Evolutionary conservation across 2,888 invertebrate genomes (phyloP).

Genomic region (Tipula unca): DNA sequence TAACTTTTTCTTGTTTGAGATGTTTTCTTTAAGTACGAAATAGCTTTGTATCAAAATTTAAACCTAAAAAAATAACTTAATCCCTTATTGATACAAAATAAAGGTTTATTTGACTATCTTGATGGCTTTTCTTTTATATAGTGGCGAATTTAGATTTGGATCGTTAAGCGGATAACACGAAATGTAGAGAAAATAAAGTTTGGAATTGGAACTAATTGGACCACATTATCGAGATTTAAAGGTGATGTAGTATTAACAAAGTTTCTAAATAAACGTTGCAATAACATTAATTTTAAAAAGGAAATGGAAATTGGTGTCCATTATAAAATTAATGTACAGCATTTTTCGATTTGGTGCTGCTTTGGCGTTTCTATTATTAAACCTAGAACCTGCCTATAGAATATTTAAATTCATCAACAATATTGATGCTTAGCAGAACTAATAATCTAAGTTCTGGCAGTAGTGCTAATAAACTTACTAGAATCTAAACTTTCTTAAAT

Average conservation of each 20-base stretch:
- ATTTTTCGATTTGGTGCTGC: no score
- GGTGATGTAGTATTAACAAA: neutral
- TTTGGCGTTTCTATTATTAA: no score
- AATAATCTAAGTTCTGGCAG: no score
- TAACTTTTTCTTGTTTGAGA: neutral
- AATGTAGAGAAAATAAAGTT: neutral
- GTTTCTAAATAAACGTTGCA: neutral
- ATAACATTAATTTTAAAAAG: neutral
- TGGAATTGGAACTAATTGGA: neutral
- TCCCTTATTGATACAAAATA: neutral
- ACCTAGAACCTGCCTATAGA: no score
- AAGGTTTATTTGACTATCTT: neutral
- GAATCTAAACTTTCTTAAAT: no score
- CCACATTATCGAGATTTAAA: neutral
- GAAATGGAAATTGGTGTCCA: no score
- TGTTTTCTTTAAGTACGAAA: neutral
- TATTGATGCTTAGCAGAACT: no score
- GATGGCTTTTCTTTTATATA: neutral
- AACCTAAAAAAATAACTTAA: neutral
- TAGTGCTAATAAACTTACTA: no score
- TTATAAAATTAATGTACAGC: no score
- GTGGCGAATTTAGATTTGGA: neutral
- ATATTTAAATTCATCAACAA: no score
- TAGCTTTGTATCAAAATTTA: neutral
- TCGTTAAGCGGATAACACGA: neutral